phyloP scores from a whole-genome alignment of 2,797 vertebrate species.

The Salmo trutta region DNA sequence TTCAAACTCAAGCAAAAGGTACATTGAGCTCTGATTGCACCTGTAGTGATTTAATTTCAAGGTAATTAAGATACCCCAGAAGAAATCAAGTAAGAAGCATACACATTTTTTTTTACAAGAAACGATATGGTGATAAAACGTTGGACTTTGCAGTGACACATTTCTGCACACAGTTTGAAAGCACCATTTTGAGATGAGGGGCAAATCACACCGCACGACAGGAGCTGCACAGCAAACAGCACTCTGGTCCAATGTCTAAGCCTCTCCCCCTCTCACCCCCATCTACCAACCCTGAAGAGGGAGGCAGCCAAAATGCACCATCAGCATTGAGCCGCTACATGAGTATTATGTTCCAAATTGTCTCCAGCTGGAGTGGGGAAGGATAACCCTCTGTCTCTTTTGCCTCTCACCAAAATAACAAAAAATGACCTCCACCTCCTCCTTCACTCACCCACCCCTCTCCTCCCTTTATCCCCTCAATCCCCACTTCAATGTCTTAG shows the following conservation, averaged over 20 bases:
- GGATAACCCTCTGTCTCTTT: slow-evolving; percentile 46
- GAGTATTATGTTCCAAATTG: slow-evolving; percentile 75
- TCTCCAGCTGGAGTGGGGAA: slow-evolving; percentile 67
- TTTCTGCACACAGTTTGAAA: slow-evolving; percentile 77
- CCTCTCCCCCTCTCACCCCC: slow-evolving; percentile 41
- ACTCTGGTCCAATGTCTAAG: slow-evolving; percentile 67
- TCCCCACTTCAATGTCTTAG: slow-evolving; percentile 61
- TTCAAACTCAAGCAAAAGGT: slow-evolving; percentile 40
- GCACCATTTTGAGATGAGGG: slow-evolving; percentile 66
- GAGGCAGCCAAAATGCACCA: slow-evolving; percentile 59
- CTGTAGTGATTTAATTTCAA: slow-evolving; percentile 61
- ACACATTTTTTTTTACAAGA: slow-evolving; percentile 29
- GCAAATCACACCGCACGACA: slow-evolving; percentile 70
- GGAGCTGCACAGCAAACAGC: slow-evolving; percentile 64
- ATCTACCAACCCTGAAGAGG: slow-evolving; percentile 55
- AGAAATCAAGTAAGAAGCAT: slow-evolving; percentile 43
- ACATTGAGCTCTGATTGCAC: slow-evolving; percentile 44
- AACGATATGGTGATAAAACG: slow-evolving; percentile 64
- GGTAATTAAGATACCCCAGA: slow-evolving; percentile 57
- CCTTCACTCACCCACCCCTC: slow-evolving; percentile 43
- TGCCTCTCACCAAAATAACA: slow-evolving; percentile 53
- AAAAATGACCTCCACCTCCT: slow-evolving; percentile 30
- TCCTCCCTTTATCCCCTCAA: slow-evolving; percentile 8
- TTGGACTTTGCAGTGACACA: slow-evolving; percentile 50
- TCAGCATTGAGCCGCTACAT: slow-evolving; percentile 61